Evolutionary conservation across 1,140 invertebrate species (phyloP), one percentile per base, ranked within the genome.

Genomic region (Liolophura sinensis): DNA sequence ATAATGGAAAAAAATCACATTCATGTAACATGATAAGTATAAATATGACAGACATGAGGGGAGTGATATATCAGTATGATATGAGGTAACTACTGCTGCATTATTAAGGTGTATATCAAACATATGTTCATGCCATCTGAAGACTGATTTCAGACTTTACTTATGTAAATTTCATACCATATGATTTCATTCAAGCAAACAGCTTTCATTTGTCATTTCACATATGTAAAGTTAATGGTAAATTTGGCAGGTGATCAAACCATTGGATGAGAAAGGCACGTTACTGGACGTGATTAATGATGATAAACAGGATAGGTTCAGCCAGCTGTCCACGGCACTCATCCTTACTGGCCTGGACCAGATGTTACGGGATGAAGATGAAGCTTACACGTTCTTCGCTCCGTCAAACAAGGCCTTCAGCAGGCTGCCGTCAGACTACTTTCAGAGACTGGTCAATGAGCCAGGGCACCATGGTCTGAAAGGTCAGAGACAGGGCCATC

Each of bases 261-360:
- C 77, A 1, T 47, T 71, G n/a, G 75, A 76, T 52, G 50, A 60
- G 6, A 56, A 64, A n/a, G 70, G 69, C 0, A 63, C 61, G 52
- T 20, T 79, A 16, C 67, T 70, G 46, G 73, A 77, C 25, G 58
- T 70, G 14, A 54, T 79, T 12, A 49, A 68, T 22, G 59, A 88
- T 72, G 86, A 89, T 65, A 87, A 87, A n/a, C 51, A 54, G 24
- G 51, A 67, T n/a, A 85, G 87, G 46, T 87, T 89, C 64, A 81
- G 84, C 7, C 82, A 88, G 67, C 84, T 90, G 73, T 84, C 89
- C 47, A 84, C 89, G 72, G 86, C 87, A 20, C 79, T 90, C 73
- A 69, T 74, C 20, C 64, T 70, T 46, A 70, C 75, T 0, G 70
- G 71, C 24, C 60, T 77, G 52, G 65, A 66, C 4, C 62, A 69